These are phyloP conservation scores for Lycaena phlaeas DNA, from an alignment of 2,888 invertebrate genomes.

Conservation along the genomic window DNA sequence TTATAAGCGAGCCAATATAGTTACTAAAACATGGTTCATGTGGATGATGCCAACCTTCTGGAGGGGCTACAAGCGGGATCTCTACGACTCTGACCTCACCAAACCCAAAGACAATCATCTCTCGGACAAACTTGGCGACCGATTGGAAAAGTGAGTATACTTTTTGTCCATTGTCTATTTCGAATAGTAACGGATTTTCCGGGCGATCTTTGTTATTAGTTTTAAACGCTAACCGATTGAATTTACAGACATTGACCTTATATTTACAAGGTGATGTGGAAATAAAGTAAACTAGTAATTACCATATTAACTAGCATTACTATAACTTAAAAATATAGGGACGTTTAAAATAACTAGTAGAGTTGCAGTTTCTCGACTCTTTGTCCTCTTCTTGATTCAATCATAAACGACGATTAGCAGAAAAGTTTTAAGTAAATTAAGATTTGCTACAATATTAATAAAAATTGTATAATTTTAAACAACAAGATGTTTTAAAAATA, in stretches of 20 bases:
- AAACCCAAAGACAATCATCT: slow-evolving; percentile 78
- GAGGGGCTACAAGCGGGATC: slow-evolving; percentile 75
- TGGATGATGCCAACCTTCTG: slow-evolving; percentile 73
- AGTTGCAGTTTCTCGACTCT: slow-evolving; percentile 2
- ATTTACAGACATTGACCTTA: slow-evolving; percentile 29
- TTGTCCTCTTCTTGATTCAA: background rate
- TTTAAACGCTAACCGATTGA: slow-evolving; percentile 16
- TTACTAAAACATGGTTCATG: slow-evolving; percentile 61
- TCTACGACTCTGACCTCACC: slow-evolving; percentile 80
- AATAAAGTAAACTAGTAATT: slow-evolving; percentile 20
- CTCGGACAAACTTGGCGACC: slow-evolving; percentile 76
- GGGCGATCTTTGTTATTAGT: slow-evolving; percentile 11
- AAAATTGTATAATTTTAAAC: no score
- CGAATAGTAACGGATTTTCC: slow-evolving; percentile 7
- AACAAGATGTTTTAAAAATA: no score
- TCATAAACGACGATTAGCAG: no score
- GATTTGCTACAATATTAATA: no score
- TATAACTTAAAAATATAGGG: background rate
- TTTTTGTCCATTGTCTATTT: background rate
- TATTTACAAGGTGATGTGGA: slow-evolving; percentile 30
- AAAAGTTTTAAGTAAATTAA: no score
- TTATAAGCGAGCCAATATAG: slow-evolving; percentile 51
- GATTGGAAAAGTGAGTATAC: slow-evolving; percentile 70
- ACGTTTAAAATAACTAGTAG: background rate
- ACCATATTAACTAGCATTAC: slow-evolving; percentile 1